Evolutionary conservation across 2,888 invertebrate species (phyloP).

Genomic region (Alloscopus bannaensis): DNA sequence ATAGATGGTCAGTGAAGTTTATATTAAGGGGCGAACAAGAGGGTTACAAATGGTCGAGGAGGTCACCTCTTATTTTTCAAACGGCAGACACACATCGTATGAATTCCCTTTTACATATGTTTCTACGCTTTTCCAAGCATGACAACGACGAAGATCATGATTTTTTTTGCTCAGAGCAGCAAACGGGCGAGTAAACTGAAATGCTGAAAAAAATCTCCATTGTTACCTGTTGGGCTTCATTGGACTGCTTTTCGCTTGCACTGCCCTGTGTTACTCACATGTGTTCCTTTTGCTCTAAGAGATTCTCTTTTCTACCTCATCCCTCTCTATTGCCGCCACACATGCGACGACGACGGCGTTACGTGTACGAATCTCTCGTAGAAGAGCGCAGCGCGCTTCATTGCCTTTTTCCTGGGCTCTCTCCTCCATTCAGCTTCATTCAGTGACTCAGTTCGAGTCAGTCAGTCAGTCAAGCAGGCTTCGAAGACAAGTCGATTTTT

Average conservation of each 20-base stretch:
- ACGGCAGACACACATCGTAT: too few species aligned
- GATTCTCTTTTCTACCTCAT: background rate
- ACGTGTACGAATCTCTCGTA: background rate
- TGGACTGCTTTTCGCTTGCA: background rate
- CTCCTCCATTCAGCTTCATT: slow-evolving; percentile 15
- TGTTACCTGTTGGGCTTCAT: background rate
- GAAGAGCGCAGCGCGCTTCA: background rate
- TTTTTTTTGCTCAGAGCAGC: too few species aligned
- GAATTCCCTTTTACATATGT: too few species aligned
- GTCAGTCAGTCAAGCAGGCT: slow-evolving; percentile 41
- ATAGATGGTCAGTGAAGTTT: slow-evolving; percentile 24
- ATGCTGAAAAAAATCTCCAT: too few species aligned
- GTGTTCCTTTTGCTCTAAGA: background rate
- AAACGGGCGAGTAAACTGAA: too few species aligned
- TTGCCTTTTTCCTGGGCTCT: background rate
- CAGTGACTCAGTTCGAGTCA: slow-evolving; percentile 43
- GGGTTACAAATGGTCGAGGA: slow-evolving; percentile 14
- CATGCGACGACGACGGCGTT: too few species aligned
- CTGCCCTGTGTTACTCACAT: background rate
- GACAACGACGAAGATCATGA: too few species aligned
- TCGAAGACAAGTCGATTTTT: slow-evolving; percentile 26
- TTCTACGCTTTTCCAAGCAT: too few species aligned
- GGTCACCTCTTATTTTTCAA: slow-evolving; percentile 17
- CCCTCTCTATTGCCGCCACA: too few species aligned
- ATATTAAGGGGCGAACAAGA: background rate